Conservation (phyloP, 1,140 invertebrate genomes). For the Drosophila persimilis region DNA sequence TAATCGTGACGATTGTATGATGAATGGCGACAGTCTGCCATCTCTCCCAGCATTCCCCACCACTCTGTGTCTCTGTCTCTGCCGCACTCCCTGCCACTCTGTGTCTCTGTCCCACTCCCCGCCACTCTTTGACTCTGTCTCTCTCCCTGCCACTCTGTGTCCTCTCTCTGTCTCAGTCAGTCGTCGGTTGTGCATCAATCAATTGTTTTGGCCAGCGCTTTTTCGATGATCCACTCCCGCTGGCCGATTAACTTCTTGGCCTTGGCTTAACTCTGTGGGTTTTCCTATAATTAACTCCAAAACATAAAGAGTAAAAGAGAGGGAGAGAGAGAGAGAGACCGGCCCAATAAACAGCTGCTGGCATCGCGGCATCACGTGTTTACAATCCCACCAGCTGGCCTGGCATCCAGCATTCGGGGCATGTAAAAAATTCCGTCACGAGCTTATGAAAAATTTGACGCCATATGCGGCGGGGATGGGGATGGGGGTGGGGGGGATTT, state of each 20-base stretch:
- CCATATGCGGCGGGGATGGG: constrained; percentile 49
- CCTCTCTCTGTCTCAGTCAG: background rate
- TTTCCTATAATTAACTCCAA: constrained; percentile 35
- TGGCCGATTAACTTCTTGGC: constrained; percentile 6
- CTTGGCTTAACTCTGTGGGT: constrained; percentile 13
- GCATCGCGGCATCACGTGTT: constrained; percentile 47
- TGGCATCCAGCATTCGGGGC: constrained; percentile 16
- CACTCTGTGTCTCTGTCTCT: background rate
- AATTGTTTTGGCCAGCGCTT: constrained; percentile 16
- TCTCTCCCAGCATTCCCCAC: background rate
- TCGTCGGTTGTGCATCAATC: constrained; percentile 19
- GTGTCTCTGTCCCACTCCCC: background rate
- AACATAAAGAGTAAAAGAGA: too few relatives aligned
- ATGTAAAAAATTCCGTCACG: constrained; percentile 65
- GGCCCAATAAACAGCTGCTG: constrained; percentile 14
- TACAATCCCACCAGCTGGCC: constrained; percentile 63
- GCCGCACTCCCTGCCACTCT: background rate
- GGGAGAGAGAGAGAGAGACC: background rate
- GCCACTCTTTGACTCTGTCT: background rate
- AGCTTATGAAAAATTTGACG: constrained; percentile 78
- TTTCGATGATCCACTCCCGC: constrained; percentile 14
- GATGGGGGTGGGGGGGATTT: constrained; percentile 13
- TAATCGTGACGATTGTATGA: constrained; percentile 54
- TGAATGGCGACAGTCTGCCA: constrained; percentile 34
- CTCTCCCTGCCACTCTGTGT: background rate